Evolutionary conservation across 1,140 invertebrate species (phyloP), one percentile per base, ranked within the genome.

Genomic region (Calliopsis andreniformis): DNA sequence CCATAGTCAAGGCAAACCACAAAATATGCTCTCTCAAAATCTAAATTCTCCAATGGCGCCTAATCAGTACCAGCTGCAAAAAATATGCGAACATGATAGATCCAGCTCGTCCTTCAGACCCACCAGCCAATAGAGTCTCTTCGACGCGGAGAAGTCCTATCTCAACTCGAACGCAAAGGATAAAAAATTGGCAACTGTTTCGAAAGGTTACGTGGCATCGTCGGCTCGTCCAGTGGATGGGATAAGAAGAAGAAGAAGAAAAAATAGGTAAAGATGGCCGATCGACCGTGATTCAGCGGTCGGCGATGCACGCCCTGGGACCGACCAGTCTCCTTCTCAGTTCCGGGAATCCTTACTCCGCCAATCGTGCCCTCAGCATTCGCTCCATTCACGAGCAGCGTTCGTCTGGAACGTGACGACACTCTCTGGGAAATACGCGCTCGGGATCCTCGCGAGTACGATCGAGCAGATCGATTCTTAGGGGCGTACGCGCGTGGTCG

Each of bases 201-300:
- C 55, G 68, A 35, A 49, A 61, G 51, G 67, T 70, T 61, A 70
- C 28, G 32, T 20, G 20, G 30, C 43, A 39, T 43, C 25, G 25
- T 42, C 14, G 28, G 20, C 56, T 61, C 10, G 42, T 47, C 42
- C 25, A 45, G 28, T 68, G 25, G 18, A 2, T 16, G 56, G 47
- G n/a, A 61, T 28, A 16, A 5, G 51, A 61, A 53, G 12, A 47
- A 62, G 7, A 42, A 51, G 18, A 72, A 71, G 59, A 77, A 70
- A 63, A 84, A 75, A 55, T 72, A 66, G 82, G 72, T 80, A 78
- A 86, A 83, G 76, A 86, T 86, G 84, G 84, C 80, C 68, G 82
- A 85, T 84, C 63, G 53, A 45, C 71, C 55, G 70, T 86, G 85
- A 86, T 77, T 86, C 85, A 86, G 83, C 85, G 83, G 58, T 85